These are phyloP conservation scores for Oconnorella tubifera DNA, from an alignment of 2,888 invertebrate species.

Conservation along the genomic window DNA sequence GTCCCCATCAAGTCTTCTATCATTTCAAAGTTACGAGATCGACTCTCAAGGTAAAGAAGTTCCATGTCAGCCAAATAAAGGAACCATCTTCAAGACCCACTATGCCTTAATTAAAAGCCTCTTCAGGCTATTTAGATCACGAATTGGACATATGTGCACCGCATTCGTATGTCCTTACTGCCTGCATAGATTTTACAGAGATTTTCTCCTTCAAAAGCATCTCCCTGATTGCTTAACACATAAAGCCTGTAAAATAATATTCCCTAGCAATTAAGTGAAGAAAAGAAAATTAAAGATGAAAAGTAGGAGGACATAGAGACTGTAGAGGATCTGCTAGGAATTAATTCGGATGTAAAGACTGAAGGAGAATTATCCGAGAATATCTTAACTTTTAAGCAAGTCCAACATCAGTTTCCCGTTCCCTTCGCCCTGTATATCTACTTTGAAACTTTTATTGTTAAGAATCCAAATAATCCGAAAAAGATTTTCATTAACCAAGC, in stretches of 20 bases:
- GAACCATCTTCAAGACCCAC: no score
- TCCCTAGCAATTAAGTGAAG: not conserved
- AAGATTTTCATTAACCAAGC: not conserved
- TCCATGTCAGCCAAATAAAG: no score
- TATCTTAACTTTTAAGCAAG: not conserved
- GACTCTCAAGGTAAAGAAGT: no score
- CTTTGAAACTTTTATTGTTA: no score
- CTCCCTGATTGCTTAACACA: not conserved
- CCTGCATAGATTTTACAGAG: not conserved
- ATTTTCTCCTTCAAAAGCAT: not conserved
- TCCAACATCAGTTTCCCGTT: not conserved
- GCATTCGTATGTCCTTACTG: no score
- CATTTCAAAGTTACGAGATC: not conserved
- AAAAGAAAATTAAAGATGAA: not conserved
- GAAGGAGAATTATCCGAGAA: no score
- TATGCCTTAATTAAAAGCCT: no score
- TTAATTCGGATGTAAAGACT: no score
- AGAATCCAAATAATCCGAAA: no score
- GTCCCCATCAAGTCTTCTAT: not conserved
- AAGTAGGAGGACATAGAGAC: not conserved
- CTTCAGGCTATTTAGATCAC: no score
- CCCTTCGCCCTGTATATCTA: not conserved
- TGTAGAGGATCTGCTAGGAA: not conserved
- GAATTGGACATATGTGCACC: no score
- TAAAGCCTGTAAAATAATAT: not conserved